These are phyloP conservation scores for Neolamprologus cancellatus DNA, from an alignment of 2,113 vertebrate species.

Conservation along the genomic window DNA sequence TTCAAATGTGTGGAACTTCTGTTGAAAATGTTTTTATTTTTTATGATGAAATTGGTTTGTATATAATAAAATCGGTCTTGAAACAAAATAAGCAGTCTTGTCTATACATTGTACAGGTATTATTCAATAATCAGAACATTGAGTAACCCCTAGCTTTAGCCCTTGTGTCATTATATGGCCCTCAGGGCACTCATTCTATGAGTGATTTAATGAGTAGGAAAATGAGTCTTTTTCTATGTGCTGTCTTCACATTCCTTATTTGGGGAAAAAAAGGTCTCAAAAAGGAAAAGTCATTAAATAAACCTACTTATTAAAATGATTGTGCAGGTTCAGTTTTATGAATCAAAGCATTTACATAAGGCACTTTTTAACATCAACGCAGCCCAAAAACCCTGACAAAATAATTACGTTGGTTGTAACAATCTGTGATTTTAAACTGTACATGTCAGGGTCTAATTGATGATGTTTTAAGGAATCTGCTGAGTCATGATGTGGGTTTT, in stretches of 20 bases:
- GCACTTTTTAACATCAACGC: neutral
- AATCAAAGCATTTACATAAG: neutral
- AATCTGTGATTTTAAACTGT: neutral
- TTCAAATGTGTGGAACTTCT: neutral
- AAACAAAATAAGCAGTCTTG: neutral
- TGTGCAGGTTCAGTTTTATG: neutral
- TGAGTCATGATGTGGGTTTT: neutral
- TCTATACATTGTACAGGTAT: neutral
- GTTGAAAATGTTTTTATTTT: neutral
- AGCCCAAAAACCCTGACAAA: neutral
- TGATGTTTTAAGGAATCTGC: neutral
- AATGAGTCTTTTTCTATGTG: neutral
- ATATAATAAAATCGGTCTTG: neutral
- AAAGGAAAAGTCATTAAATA: neutral
- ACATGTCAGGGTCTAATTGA: neutral
- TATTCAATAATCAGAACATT: neutral
- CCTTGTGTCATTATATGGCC: neutral
- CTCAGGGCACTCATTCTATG: neutral
- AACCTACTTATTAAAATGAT: neutral
- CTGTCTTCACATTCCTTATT: neutral
- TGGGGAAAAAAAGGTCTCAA: accelerated
- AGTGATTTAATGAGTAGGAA: neutral
- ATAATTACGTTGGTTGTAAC: neutral
- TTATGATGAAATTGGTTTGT: neutral
- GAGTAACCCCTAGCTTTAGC: neutral